A percentile compares a stretch with the other conserved stretches of the same genome.
These are phyloP conservation scores for Poecile atricapillus DNA, from an alignment of 2,113 vertebrate genomes.

Conservation along the genomic window DNA sequence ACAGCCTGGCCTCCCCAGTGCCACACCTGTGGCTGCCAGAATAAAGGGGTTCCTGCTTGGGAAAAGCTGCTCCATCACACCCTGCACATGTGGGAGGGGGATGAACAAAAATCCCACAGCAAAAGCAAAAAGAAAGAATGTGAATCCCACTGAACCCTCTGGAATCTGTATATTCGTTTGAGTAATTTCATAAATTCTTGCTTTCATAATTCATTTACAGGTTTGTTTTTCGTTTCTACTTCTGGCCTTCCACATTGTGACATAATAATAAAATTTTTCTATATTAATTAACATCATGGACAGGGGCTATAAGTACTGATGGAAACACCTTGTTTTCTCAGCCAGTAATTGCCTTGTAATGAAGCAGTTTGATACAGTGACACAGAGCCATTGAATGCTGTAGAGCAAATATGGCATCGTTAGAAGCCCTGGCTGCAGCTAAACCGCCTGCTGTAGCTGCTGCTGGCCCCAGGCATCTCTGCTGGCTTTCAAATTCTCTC, in stretches of 20 bases:
- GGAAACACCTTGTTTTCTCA: neutral
- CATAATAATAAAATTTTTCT: neutral
- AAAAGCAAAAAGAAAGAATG: neutral
- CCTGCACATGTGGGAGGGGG: fast-evolving
- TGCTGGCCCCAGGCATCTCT: neutral
- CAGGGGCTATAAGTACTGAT: neutral
- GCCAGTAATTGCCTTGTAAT: neutral
- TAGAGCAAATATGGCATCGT: neutral
- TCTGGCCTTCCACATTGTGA: neutral
- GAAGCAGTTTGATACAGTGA: neutral
- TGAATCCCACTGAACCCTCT: neutral
- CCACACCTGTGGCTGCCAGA: fast-evolving
- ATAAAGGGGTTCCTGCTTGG: neutral
- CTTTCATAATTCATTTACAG: neutral
- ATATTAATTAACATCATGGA: neutral
- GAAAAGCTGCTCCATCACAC: neutral
- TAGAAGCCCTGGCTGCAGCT: neutral
- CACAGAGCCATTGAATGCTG: neutral
- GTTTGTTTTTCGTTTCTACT: neutral
- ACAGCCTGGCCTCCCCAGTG: neutral
- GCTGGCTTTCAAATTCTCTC: neutral
- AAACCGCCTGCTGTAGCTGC: neutral
- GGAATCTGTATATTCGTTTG: neutral
- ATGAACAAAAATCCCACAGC: neutral
- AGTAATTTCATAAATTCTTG: neutral